Percentiles rank a stretch among this genome's conserved stretches.
These are phyloP conservation scores for Phalera bucephala DNA, from an alignment of 2,888 invertebrate genomes.

Conservation along the genomic window DNA sequence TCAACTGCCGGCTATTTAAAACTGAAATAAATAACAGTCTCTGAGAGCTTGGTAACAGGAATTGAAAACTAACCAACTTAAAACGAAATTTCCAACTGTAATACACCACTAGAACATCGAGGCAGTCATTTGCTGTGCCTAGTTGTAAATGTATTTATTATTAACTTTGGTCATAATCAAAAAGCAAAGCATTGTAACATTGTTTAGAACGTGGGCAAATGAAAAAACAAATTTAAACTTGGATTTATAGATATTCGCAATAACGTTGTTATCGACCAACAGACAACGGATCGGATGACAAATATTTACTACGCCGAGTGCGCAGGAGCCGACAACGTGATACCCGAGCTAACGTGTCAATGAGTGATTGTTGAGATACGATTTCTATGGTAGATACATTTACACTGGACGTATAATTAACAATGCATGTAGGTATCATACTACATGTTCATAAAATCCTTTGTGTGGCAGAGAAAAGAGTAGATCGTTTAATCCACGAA, in stretches of 20 bases:
- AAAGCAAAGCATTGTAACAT: background rate
- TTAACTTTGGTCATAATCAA: background rate
- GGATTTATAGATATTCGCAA: background rate
- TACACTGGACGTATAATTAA: too few species aligned
- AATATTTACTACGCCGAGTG: slow-evolving; percentile 29
- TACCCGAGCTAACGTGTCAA: slow-evolving; percentile 23
- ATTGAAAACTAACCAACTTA: too few species aligned
- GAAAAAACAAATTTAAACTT: background rate
- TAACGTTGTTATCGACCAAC: slow-evolving; percentile 2
- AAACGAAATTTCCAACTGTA: too few species aligned
- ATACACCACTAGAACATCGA: too few species aligned
- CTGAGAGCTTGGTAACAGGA: too few species aligned
- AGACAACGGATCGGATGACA: slow-evolving; percentile 27
- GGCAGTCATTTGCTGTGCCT: too few species aligned
- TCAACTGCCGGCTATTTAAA: too few species aligned
- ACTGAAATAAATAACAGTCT: too few species aligned
- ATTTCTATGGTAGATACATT: slow-evolving; percentile 9
- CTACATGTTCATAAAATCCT: too few species aligned
- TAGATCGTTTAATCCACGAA: too few species aligned
- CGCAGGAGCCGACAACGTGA: slow-evolving; percentile 27
- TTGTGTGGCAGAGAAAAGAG: background rate
- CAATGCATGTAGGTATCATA: too few species aligned
- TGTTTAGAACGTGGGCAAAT: background rate
- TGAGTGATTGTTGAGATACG: slow-evolving; percentile 18
- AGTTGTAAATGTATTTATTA: too few species aligned